Evolutionary conservation across 2,888 invertebrate species (phyloP).

Genomic region (Galerucella pusilla): DNA sequence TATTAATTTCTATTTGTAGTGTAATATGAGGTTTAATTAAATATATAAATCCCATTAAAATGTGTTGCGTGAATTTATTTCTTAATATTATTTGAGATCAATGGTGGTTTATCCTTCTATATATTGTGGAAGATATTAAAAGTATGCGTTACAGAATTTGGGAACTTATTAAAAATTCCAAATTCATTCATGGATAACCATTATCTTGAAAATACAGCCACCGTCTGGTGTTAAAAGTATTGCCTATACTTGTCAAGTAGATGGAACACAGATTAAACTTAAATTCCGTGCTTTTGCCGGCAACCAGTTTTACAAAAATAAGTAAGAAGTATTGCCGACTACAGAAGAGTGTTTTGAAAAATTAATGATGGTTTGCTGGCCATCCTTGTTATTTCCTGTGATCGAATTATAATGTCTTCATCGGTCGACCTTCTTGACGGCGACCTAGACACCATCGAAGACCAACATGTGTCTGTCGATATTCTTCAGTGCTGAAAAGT

Average conservation of each 20-base stretch:
- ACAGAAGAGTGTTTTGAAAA: neutral
- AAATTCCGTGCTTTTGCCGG: neutral
- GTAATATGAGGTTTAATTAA: no score
- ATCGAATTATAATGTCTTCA: slow-evolving; percentile 9
- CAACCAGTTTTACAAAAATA: slow-evolving; percentile 11
- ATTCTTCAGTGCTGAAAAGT: slow-evolving; percentile 46
- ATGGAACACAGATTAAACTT: neutral
- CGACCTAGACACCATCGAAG: slow-evolving; percentile 49
- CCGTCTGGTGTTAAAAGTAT: neutral
- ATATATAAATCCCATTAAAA: no score
- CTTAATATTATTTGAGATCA: no score
- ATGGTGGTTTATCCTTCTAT: no score
- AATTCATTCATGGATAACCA: no score
- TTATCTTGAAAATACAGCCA: no score
- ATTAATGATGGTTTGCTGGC: neutral
- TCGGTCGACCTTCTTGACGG: slow-evolving; percentile 48
- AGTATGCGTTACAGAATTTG: no score
- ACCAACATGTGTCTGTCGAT: slow-evolving; percentile 33
- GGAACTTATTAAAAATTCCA: no score
- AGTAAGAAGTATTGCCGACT: slow-evolving; percentile 22
- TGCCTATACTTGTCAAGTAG: neutral
- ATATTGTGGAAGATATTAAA: no score
- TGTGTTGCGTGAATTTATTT: no score
- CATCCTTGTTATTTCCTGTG: slow-evolving; percentile 14
- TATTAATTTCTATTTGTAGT: neutral